These are phyloP conservation scores for Cacajao melanocephalus DNA, from an alignment of 2,797 vertebrate genomes.

Conservation along the genomic window DNA sequence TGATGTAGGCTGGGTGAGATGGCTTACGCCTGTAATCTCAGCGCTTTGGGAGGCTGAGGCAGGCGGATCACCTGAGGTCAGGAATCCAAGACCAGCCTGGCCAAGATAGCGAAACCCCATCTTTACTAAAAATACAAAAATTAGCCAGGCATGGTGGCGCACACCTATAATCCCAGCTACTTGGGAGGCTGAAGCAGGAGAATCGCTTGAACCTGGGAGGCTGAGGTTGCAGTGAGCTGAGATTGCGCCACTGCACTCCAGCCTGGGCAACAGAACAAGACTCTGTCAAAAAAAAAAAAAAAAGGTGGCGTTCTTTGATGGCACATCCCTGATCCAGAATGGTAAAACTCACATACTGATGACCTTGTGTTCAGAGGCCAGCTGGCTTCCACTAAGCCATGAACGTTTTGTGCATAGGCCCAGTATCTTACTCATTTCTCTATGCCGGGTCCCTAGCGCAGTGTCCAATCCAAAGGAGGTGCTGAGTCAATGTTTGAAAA, in stretches of 20 bases:
- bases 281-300: neutral
- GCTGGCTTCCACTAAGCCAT: neutral
- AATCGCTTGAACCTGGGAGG: neutral
- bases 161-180: neutral
- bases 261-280: neutral
- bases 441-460: neutral
- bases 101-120: too few species aligned
- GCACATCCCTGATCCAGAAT: neutral
- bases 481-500: neutral
- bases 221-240: too few species aligned
- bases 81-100: too few species aligned
- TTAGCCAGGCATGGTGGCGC: neutral
- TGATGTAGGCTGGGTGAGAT: rapidly evolving
- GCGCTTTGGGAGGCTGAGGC: neutral
- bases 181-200: neutral
- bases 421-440: neutral
- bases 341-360: neutral
- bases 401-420: neutral
- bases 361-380: neutral
- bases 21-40: too few species aligned
- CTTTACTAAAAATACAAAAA: too few species aligned
- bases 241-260: neutral
- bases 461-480: neutral
- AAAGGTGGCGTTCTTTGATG: neutral
- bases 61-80: too few species aligned